These are phyloP conservation scores for Trematocara unimaculatum DNA, from an alignment of 2,113 vertebrate genomes.

Conservation along the genomic window DNA sequence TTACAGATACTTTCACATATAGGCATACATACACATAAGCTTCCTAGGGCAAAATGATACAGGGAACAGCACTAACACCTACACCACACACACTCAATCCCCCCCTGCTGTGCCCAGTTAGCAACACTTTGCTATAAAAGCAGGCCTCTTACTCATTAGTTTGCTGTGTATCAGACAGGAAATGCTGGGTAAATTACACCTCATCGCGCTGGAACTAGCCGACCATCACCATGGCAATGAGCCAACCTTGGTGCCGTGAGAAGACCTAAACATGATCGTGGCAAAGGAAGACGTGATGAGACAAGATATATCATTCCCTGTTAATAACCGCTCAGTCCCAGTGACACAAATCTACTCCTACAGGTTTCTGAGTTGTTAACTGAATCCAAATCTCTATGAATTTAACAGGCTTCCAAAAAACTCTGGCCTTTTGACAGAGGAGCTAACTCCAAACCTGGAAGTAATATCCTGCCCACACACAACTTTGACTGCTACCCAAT, in stretches of 20 bases:
- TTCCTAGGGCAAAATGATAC: neutral
- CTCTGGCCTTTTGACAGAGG: slow-evolving; percentile 19
- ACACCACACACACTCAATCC: neutral
- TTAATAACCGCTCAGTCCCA: neutral
- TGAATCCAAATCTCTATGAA: slow-evolving; percentile 6
- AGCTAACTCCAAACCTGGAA: slow-evolving; percentile 48
- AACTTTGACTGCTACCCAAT: slow-evolving; percentile 1
- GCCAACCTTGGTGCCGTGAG: slow-evolving; percentile 55
- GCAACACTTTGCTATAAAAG: slow-evolving; percentile 62
- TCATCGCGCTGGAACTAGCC: slow-evolving; percentile 56
- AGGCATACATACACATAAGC: neutral
- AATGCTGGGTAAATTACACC: slow-evolving; percentile 68
- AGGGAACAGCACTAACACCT: neutral
- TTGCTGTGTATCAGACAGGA: slow-evolving; percentile 68
- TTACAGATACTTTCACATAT: neutral
- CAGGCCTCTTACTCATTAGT: slow-evolving; percentile 58
- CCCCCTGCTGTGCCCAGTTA: slow-evolving; percentile 34
- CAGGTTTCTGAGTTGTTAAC: neutral
- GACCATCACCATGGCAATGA: slow-evolving; percentile 56
- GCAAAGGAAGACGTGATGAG: neutral
- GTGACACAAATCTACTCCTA: neutral
- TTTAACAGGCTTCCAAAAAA: neutral
- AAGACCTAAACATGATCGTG: slow-evolving; percentile 24
- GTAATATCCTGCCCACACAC: slow-evolving; percentile 59
- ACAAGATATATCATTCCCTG: neutral